Conservation (phyloP, 2,888 invertebrate genomes). For the Aphodius sticticus region DNA sequence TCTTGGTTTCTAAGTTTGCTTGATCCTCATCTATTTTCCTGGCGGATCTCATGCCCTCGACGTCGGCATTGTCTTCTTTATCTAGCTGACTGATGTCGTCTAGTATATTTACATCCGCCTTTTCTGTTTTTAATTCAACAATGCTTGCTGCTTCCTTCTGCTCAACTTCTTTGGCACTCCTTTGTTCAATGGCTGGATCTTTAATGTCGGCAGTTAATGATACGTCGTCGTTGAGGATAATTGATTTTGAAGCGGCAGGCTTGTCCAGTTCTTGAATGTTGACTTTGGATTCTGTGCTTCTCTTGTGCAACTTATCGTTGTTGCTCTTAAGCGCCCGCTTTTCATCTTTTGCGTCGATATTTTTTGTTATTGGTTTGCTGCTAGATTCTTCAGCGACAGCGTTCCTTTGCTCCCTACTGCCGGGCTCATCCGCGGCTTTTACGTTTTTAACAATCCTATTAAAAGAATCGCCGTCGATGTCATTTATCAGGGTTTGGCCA, state of each 20-base stretch:
- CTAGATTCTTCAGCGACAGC: slow-evolving; percentile 7
- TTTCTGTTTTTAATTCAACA: not conserved
- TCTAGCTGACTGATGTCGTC: slow-evolving; percentile 9
- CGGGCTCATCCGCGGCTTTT: not conserved
- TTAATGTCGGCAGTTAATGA: not conserved
- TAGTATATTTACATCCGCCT: slow-evolving; percentile 12
- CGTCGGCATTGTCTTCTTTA: slow-evolving; percentile 21
- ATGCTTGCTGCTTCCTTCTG: not conserved
- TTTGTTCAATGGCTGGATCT: not conserved
- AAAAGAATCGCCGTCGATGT: slow-evolving; percentile 9
- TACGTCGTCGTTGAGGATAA: slow-evolving; percentile 12
- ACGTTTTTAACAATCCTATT: not conserved
- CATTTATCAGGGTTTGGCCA: slow-evolving; percentile 27
- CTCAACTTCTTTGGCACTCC: slow-evolving; percentile 11
- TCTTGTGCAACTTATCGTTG: slow-evolving; percentile 7
- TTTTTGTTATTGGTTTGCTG: slow-evolving; percentile 9
- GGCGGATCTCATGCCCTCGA: not conserved
- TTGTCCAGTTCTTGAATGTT: slow-evolving; percentile 14
- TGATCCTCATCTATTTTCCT: not conserved
- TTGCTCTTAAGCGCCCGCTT: not conserved
- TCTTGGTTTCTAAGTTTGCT: not conserved
- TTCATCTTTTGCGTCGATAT: not conserved
- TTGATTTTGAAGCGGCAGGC: slow-evolving; percentile 17
- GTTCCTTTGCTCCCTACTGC: not conserved
- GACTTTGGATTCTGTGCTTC: slow-evolving; percentile 13